These are phyloP conservation scores for Melanocharis versteri DNA, from an alignment of 2,113 vertebrate species.

Conservation along the genomic window DNA sequence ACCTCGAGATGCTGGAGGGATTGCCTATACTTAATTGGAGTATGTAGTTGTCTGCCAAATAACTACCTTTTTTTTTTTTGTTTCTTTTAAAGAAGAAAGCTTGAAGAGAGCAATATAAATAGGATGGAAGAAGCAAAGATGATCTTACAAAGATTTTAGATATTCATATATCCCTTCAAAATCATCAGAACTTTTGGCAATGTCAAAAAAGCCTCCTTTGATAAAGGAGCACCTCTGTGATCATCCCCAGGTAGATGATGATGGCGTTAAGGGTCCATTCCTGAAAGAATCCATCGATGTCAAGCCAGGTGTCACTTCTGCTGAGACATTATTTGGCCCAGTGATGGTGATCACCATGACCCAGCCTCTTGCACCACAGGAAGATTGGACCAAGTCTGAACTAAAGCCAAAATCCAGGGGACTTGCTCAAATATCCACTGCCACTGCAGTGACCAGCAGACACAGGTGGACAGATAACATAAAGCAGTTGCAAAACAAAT, in stretches of 20 bases:
- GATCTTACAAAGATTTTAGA: neutral
- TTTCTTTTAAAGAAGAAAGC: neutral
- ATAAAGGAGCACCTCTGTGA: neutral
- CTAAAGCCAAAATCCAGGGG: neutral
- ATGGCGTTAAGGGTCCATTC: neutral
- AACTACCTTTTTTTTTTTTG: neutral
- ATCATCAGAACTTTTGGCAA: neutral
- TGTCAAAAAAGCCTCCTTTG: neutral
- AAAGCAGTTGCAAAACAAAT: neutral
- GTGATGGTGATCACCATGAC: too few relatives aligned
- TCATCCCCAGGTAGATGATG: neutral
- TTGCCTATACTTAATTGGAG: neutral
- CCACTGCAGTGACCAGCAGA: neutral
- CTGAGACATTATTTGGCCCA: neutral
- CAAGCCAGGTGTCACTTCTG: neutral
- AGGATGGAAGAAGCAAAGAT: neutral
- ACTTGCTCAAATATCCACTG: neutral
- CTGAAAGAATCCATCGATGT: neutral
- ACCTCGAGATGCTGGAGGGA: neutral
- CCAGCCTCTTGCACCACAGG: neutral
- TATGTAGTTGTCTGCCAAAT: neutral
- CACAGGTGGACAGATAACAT: too few relatives aligned
- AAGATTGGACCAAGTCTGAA: neutral
- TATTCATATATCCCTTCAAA: neutral
- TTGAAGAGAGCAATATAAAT: neutral